phyloP scores from a whole-genome alignment of 2,888 invertebrate genomes.

The Rhyacophila evoluta region DNA sequence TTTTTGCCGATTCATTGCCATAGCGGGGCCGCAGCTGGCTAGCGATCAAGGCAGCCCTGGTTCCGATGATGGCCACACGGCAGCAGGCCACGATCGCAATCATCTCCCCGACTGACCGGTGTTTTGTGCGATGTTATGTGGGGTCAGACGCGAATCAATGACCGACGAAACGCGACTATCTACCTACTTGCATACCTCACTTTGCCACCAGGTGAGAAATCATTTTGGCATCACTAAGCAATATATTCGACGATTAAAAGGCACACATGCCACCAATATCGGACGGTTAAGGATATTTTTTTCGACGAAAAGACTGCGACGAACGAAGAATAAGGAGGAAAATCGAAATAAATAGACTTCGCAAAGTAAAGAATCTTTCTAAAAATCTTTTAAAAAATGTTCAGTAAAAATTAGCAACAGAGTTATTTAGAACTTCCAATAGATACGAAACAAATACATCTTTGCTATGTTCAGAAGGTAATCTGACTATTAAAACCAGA shows the following conservation, averaged over 20 bases:
- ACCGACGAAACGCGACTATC: not conserved
- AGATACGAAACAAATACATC: too few species aligned
- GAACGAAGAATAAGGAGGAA: too few species aligned
- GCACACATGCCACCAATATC: not conserved
- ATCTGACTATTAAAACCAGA: too few species aligned
- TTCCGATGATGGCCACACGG: not conserved
- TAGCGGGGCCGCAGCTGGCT: not conserved
- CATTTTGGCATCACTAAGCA: not conserved
- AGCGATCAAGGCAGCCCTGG: not conserved
- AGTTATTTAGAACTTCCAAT: too few species aligned
- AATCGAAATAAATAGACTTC: too few species aligned
- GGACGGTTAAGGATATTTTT: too few species aligned
- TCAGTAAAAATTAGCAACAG: too few species aligned
- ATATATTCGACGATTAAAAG: not conserved
- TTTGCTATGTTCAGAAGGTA: too few species aligned
- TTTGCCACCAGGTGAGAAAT: slow-evolving; percentile 15
- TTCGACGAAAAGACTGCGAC: too few species aligned
- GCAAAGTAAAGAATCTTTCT: too few species aligned
- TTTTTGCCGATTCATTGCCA: not conserved
- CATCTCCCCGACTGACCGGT: slow-evolving; percentile 14
- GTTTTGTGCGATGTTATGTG: slow-evolving; percentile 21
- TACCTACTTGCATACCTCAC: not conserved
- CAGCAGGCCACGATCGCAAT: not conserved
- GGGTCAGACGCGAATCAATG: slow-evolving; percentile 21
- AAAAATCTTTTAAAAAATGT: too few species aligned